Conservation (phyloP, 23 tunicate species). For the Ascidia mentula region DNA sequence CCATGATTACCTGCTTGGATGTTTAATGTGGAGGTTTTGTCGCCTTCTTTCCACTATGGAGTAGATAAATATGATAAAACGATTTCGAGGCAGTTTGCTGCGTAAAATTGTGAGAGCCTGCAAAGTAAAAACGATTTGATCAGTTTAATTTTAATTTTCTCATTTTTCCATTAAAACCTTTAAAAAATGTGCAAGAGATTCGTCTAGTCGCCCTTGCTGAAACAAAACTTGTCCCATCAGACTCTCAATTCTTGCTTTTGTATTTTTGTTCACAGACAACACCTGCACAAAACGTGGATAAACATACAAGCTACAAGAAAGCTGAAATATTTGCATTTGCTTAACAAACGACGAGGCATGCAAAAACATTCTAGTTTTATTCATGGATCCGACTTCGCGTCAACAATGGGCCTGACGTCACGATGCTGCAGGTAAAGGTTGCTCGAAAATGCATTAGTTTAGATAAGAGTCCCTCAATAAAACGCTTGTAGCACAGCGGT, state of each 20-base stretch:
- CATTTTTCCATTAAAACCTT: constrained; percentile 30
- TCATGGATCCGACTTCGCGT: too few species aligned
- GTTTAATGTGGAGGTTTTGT: constrained; percentile 14
- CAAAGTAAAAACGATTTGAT: not conserved
- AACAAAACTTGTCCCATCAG: constrained; percentile 63
- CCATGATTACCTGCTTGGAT: constrained; percentile 28
- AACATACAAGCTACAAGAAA: too few species aligned
- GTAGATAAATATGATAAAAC: not conserved
- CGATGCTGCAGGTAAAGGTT: too few species aligned
- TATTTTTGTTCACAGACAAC: constrained; percentile 38
- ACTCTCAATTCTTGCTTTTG: constrained; percentile 56
- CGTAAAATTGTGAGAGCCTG: constrained; percentile 37
- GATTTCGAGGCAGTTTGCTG: constrained; percentile 7
- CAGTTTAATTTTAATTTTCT: not conserved
- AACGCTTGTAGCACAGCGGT: too few species aligned
- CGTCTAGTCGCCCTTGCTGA: constrained; percentile 50
- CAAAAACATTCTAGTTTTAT: too few species aligned
- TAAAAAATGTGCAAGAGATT: constrained; percentile 47
- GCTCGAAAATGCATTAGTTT: too few species aligned
- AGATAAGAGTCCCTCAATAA: too few species aligned
- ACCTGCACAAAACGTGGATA: constrained; percentile 46
- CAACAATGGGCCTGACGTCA: too few species aligned
- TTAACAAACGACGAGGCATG: too few species aligned
- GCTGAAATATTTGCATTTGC: too few species aligned
- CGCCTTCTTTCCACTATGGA: constrained; percentile 1